Conservation (phyloP, 2,113 vertebrate genomes). For the Eublepharis macularius region DNA sequence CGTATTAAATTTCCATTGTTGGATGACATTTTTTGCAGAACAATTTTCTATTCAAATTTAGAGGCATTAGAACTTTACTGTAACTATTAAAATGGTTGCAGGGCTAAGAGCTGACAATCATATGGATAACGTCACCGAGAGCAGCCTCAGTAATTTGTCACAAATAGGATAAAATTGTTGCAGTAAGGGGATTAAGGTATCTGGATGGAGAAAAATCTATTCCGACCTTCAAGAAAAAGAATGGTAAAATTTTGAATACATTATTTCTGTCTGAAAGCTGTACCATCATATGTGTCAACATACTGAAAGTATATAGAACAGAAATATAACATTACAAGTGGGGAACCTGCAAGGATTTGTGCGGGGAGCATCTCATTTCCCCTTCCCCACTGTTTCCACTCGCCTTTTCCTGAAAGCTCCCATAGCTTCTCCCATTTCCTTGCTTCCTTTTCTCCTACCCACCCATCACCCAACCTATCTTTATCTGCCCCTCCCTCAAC, state of each 20-base stretch:
- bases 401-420: too few relatives aligned
- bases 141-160: not conserved
- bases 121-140: not conserved
- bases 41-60: conserved; percentile 6
- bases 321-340: not conserved
- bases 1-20: not conserved
- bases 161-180: not conserved
- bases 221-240: not conserved
- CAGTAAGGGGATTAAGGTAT: conserved; percentile 3
- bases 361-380: too few relatives aligned
- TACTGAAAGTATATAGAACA: not conserved
- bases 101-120: not conserved
- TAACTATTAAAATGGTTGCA: conserved; percentile 2
- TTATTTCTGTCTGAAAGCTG: not conserved
- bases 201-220: not conserved
- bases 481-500: too few relatives aligned
- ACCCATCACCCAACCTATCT: too few relatives aligned
- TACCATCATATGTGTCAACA: not conserved
- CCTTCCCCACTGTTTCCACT: too few relatives aligned
- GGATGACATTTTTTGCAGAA: not conserved
- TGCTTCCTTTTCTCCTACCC: too few relatives aligned
- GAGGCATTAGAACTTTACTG: not conserved
- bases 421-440: too few relatives aligned
- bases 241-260: not conserved
- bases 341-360: too few relatives aligned